Evolutionary conservation across 2,797 vertebrate species (phyloP).

Genomic region (Malurus splendens): DNA sequence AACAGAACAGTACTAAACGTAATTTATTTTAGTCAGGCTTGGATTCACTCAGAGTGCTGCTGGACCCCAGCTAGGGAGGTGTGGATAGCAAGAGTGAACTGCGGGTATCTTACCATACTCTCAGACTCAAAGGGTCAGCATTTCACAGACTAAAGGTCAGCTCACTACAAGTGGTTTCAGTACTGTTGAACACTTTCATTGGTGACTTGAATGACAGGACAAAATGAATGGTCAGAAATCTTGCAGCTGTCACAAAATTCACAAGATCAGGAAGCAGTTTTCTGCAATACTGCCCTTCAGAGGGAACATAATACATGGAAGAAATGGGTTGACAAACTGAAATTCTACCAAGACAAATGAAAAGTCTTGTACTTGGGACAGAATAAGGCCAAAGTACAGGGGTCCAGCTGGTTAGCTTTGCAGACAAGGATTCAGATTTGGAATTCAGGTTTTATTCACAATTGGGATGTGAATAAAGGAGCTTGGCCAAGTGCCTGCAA

Average conservation of each 20-base stretch:
- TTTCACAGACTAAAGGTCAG: background rate
- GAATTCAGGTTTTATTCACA: background rate
- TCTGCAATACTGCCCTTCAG: background rate
- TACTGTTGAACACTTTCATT: background rate
- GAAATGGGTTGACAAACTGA: background rate
- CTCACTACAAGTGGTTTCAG: background rate
- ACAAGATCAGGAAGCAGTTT: background rate
- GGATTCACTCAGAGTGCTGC: background rate
- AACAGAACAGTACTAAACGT: background rate
- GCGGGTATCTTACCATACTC: background rate
- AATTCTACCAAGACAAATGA: background rate
- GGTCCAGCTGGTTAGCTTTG: background rate
- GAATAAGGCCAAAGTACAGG: background rate
- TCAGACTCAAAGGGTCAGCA: background rate
- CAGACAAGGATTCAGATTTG: background rate
- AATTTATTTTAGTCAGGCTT: background rate
- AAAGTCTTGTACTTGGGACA: background rate
- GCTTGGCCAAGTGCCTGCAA: background rate
- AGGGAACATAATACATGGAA: background rate
- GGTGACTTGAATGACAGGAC: background rate
- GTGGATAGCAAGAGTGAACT: background rate
- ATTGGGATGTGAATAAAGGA: background rate
- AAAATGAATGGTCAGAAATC: background rate
- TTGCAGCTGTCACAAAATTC: background rate
- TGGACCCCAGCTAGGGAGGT: background rate